Conservation (phyloP, 2,888 invertebrate genomes). For the Drosophila robusta region DNA sequence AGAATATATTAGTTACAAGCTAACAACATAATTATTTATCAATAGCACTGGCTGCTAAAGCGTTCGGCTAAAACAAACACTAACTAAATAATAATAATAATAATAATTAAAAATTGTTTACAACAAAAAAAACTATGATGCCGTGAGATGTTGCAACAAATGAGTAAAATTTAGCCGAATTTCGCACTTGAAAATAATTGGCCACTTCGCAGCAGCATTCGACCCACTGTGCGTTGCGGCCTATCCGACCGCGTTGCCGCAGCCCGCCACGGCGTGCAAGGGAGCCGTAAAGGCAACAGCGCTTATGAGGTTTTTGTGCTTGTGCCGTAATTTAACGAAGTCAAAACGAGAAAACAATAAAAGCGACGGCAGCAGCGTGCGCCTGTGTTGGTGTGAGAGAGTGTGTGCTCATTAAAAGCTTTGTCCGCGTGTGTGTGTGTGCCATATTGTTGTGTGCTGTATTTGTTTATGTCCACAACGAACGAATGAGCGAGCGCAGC, state of each 20-base stretch:
- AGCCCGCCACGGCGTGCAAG: conserved; percentile 11
- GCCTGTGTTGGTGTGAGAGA: conserved; percentile 40
- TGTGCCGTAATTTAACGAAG: conserved; percentile 84
- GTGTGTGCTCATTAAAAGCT: conserved; percentile 54
- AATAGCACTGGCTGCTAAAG: too few relatives aligned
- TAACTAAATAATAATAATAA: too few relatives aligned
- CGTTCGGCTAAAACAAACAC: too few relatives aligned
- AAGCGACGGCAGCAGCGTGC: conserved; percentile 26
- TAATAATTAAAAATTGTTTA: too few relatives aligned
- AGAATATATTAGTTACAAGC: too few relatives aligned
- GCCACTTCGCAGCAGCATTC: conserved; percentile 7
- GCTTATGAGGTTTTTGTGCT: conserved; percentile 76
- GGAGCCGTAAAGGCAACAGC: conserved; percentile 41
- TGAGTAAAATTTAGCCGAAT: too few relatives aligned
- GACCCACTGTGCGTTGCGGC: conserved; percentile 32
- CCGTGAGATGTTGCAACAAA: too few relatives aligned
- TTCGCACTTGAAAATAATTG: background rate
- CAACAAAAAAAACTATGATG: too few relatives aligned
- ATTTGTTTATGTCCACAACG: conserved; percentile 57
- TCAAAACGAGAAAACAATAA: conserved; percentile 83
- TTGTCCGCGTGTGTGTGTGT: conserved; percentile 24
- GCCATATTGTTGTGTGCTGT: conserved; percentile 66
- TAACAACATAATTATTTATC: too few relatives aligned
- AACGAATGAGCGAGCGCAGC: conserved; percentile 56
- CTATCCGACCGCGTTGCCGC: conserved; percentile 14